Evolutionary conservation across 1,140 invertebrate species (phyloP).

Genomic region (Schlechtendalia chinensis): DNA sequence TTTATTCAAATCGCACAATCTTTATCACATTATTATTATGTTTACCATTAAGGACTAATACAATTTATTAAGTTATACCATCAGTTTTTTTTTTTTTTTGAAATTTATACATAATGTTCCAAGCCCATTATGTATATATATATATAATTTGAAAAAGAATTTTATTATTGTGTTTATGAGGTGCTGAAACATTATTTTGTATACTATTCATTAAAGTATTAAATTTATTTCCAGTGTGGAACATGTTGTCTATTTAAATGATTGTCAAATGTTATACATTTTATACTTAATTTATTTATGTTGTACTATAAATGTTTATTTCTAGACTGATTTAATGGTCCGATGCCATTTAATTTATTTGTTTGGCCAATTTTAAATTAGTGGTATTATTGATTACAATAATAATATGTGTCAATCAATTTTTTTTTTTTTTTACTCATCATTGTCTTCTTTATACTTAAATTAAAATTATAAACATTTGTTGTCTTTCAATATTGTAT

Average conservation of each 20-base stretch:
- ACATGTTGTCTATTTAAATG: slow-evolving; percentile 14
- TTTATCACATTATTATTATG: slow-evolving; percentile 38
- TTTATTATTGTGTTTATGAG: neutral
- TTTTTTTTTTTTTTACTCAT: neutral
- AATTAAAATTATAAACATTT: neutral
- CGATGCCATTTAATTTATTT: slow-evolving; percentile 29
- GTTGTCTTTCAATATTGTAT: slow-evolving; percentile 23
- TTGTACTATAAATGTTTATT: slow-evolving; percentile 49
- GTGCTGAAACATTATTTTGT: slow-evolving; percentile 42
- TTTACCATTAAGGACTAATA: slow-evolving; percentile 25
- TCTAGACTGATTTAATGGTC: slow-evolving; percentile 46
- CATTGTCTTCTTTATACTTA: slow-evolving; percentile 17
- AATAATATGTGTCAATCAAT: slow-evolving; percentile 22
- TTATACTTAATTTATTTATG: slow-evolving; percentile 49
- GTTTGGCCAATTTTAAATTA: slow-evolving; percentile 39
- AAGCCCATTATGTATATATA: neutral
- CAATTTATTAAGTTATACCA: slow-evolving; percentile 28
- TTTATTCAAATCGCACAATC: slow-evolving; percentile 20
- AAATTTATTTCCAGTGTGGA: neutral
- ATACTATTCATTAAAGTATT: slow-evolving; percentile 37
- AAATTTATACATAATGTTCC: slow-evolving; percentile 8
- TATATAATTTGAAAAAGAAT: neutral
- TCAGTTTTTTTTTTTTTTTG: neutral
- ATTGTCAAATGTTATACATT: slow-evolving; percentile 44
- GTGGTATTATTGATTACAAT: slow-evolving; percentile 22